A percentile compares a stretch with the other conserved stretches of the same genome.
phyloP scores from a whole-genome alignment of 2,888 invertebrate species.

The Macrosiphum euphorbiae region DNA sequence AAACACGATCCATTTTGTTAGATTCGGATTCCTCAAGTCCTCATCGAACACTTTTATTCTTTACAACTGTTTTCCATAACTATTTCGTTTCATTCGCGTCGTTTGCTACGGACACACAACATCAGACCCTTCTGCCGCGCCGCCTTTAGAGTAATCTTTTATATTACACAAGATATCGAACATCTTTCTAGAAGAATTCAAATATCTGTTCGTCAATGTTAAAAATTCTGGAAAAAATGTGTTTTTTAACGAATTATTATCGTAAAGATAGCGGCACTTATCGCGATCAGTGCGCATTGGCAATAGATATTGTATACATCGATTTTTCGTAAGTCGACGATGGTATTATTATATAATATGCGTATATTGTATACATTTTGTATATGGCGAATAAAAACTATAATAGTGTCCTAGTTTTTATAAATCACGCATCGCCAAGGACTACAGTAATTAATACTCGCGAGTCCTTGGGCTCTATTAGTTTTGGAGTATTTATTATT shows the following conservation, averaged over 20 bases:
- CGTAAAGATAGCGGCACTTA: not conserved
- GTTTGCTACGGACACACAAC: not conserved
- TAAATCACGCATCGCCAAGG: not conserved
- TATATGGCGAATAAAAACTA: not conserved
- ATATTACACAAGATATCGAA: not conserved
- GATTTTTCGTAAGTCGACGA: conserved; percentile 48
- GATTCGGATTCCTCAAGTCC: not conserved
- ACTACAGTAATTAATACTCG: not conserved
- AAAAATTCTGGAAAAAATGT: conserved; percentile 15
- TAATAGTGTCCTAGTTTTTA: conserved; percentile 16
- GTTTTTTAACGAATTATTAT: conserved; percentile 29
- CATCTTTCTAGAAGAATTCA: not conserved
- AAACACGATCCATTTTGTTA: conserved; percentile 36
- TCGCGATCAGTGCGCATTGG: not conserved
- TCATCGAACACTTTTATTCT: not conserved
- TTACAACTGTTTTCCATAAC: not conserved
- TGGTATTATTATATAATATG: not conserved
- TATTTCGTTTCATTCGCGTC: conserved; percentile 29
- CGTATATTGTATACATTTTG: not conserved
- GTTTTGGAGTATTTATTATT: conserved; percentile 20
- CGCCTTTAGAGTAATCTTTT: not conserved
- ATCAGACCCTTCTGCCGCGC: not conserved
- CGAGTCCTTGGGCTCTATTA: conserved; percentile 34
- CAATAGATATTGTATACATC: conserved; percentile 30
- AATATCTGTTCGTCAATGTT: not conserved